phyloP scores from a whole-genome alignment of 1,140 invertebrate species.

The Doryteuthis pealeii region DNA sequence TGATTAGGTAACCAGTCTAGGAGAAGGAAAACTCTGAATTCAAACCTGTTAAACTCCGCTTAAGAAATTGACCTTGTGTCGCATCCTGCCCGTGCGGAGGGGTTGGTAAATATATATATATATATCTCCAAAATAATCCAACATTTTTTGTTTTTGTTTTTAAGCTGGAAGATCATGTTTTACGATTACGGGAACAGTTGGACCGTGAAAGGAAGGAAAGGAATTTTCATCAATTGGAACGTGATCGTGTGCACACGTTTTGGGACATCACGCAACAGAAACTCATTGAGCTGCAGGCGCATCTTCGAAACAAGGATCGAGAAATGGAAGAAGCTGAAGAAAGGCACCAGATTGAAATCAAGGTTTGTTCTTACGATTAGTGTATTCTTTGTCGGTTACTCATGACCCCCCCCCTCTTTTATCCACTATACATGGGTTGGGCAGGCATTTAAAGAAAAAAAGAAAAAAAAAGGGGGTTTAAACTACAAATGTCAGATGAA shows the following conservation, averaged over 20 bases:
- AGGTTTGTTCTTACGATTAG: constrained; percentile 61
- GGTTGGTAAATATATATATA: no score
- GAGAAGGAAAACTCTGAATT: no score
- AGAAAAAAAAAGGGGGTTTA: no score
- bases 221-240: constrained; percentile 92
- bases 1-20: no score
- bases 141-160: background rate
- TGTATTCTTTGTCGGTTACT: no score
- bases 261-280: constrained; percentile 90
- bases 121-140: no score
- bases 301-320: constrained; percentile 75
- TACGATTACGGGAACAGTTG: constrained; percentile 85
- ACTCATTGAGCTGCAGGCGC: constrained; percentile 76
- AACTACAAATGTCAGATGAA: no score
- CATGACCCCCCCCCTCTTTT: no score
- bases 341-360: constrained; percentile 82
- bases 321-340: constrained; percentile 85
- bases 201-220: constrained; percentile 91
- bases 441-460: background rate
- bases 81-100: no score
- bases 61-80: no score
- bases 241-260: constrained; percentile 90
- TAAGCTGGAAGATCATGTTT: constrained; percentile 81
- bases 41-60: no score
- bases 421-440: background rate